phyloP scores from a whole-genome alignment of 1,140 invertebrate genomes.

The Callitettix versicolor region DNA sequence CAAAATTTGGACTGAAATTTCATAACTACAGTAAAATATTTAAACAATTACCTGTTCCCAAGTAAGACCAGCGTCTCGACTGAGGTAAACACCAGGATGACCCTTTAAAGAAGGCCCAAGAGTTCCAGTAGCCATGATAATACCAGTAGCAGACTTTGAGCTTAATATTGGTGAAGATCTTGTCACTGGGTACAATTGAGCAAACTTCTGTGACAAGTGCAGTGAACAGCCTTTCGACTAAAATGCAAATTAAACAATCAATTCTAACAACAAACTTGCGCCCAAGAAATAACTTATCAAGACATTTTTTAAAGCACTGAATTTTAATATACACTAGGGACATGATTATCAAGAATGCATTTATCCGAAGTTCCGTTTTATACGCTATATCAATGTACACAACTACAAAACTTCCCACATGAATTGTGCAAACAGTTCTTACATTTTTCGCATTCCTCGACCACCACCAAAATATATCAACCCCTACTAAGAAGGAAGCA shows the following conservation, averaged over 20 bases:
- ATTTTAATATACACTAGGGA: neutral
- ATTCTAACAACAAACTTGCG: neutral
- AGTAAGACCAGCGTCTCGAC: conserved; percentile 69
- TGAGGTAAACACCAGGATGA: conserved; percentile 69
- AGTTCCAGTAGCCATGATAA: conserved; percentile 77
- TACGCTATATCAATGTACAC: too few relatives aligned
- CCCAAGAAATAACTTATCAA: neutral
- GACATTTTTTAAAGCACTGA: neutral
- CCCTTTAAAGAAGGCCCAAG: conserved; percentile 68
- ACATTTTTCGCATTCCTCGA: too few relatives aligned
- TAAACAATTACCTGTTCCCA: conserved; percentile 68
- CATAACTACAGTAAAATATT: too few relatives aligned
- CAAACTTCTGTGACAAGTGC: conserved; percentile 77
- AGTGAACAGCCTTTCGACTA: conserved; percentile 58
- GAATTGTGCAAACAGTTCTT: too few relatives aligned
- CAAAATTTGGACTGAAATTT: too few relatives aligned
- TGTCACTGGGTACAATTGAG: conserved; percentile 65
- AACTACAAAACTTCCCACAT: too few relatives aligned
- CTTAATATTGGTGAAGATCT: conserved; percentile 72
- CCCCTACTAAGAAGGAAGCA: too few relatives aligned
- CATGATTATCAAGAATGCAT: too few relatives aligned
- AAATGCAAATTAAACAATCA: conserved; percentile 16
- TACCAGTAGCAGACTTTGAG: conserved; percentile 74
- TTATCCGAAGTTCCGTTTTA: too few relatives aligned
- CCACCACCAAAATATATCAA: too few relatives aligned